Conservation (phyloP, 2,113 vertebrate species). For the Gorsachius goisagi region DNA sequence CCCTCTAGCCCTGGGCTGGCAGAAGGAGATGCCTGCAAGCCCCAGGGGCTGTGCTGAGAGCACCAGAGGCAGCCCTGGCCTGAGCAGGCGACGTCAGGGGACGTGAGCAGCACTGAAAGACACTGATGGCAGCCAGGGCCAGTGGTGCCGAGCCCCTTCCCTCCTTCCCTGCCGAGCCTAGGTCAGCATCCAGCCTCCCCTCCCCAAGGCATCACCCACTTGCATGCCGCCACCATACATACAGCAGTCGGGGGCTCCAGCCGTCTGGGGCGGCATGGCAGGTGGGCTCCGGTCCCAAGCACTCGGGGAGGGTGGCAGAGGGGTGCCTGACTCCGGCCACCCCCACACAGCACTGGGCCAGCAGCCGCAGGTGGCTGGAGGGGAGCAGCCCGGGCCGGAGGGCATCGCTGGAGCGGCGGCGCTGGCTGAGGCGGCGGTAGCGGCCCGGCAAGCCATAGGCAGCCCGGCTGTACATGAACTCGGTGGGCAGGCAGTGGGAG, state of each 20-base stretch:
- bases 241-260: slow-evolving; percentile 85
- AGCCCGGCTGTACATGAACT: slow-evolving; percentile 1
- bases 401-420: slow-evolving; percentile 57
- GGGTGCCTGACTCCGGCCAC: background rate
- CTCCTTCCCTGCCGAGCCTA: background rate
- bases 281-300: background rate
- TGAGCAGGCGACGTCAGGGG: accelerated
- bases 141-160: accelerated
- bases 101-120: accelerated
- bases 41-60: background rate
- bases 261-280: slow-evolving; percentile 20
- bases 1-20: background rate
- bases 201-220: background rate
- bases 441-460: slow-evolving; percentile 72
- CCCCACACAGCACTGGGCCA: background rate
- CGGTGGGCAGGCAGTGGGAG: slow-evolving; percentile 74
- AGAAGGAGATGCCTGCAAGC: background rate
- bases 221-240: slow-evolving; percentile 65
- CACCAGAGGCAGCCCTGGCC: background rate
- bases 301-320: background rate
- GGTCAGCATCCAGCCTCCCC: background rate
- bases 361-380: background rate
- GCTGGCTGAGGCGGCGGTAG: slow-evolving; percentile 76
- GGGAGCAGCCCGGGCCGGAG: slow-evolving; percentile 21
- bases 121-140: accelerated